These are phyloP conservation scores for Clavelina lepadiformis DNA, from an alignment of 23 tunicate species.

Conservation along the genomic window DNA sequence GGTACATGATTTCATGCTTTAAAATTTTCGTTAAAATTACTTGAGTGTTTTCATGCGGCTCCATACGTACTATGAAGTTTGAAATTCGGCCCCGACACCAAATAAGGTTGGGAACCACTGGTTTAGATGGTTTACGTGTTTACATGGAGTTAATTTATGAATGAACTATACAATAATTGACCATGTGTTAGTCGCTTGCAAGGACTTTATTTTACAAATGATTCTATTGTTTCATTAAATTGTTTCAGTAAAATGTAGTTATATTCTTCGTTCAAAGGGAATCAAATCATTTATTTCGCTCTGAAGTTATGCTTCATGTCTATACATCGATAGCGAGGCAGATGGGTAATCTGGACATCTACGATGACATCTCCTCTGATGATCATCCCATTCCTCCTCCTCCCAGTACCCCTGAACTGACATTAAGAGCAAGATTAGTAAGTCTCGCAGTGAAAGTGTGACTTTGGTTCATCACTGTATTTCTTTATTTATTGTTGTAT, in stretches of 20 bases:
- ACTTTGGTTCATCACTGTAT: neutral
- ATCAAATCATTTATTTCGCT: conserved; percentile 20
- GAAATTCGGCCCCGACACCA: too few relatives aligned
- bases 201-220: neutral
- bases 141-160: too few relatives aligned
- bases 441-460: too few relatives aligned
- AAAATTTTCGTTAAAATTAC: too few relatives aligned
- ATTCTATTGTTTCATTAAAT: neutral
- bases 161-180: too few relatives aligned
- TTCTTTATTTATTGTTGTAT: neutral
- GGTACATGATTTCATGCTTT: too few relatives aligned
- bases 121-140: too few relatives aligned
- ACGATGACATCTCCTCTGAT: conserved; percentile 40
- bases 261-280: conserved; percentile 31
- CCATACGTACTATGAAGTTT: too few relatives aligned
- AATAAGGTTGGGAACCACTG: too few relatives aligned
- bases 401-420: conserved; percentile 61
- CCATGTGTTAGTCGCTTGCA: too few relatives aligned
- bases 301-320: conserved; percentile 62
- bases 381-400: conserved; percentile 61
- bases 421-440: conserved; percentile 64
- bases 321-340: conserved; percentile 48
- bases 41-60: too few relatives aligned
- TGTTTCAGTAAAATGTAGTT: neutral
- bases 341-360: conserved; percentile 65